Conservation (phyloP, 2,113 vertebrate species). For the Mustelus asterias region DNA sequence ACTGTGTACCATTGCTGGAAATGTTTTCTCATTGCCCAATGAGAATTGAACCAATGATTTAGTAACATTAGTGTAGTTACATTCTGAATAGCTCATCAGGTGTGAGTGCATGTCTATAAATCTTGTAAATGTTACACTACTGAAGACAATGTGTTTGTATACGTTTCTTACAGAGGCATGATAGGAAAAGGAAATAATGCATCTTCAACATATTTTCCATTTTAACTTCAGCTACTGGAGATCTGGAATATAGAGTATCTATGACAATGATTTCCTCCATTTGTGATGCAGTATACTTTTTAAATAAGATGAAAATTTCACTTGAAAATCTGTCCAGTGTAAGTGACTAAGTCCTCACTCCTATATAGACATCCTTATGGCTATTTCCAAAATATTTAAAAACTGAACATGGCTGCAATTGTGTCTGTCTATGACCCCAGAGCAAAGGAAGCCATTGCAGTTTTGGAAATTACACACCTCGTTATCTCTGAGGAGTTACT, state of each 20-base stretch:
- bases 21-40: not conserved
- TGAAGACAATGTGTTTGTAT: not conserved
- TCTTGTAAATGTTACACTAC: not conserved
- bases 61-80: too few relatives aligned
- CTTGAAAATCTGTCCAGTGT: not conserved
- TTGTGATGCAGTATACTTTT: not conserved
- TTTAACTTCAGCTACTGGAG: not conserved
- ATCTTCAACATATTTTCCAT: not conserved
- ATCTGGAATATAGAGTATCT: not conserved
- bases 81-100: not conserved
- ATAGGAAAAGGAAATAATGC: not conserved
- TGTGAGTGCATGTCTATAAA: not conserved
- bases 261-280: not conserved
- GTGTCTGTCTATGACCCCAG: too few relatives aligned
- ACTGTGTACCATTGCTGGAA: not conserved
- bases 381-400: too few relatives aligned
- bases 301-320: not conserved
- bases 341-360: too few relatives aligned
- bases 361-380: too few relatives aligned
- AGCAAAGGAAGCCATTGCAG: too few relatives aligned
- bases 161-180: not conserved
- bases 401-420: too few relatives aligned
- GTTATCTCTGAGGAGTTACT: too few relatives aligned
- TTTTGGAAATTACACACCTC: too few relatives aligned
- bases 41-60: too few relatives aligned